A percentile compares a stretch with the other conserved stretches of the same genome.
Conservation (phyloP, 35 echinoderm and acorn worm species). For the Holothuria glaberrima region DNA sequence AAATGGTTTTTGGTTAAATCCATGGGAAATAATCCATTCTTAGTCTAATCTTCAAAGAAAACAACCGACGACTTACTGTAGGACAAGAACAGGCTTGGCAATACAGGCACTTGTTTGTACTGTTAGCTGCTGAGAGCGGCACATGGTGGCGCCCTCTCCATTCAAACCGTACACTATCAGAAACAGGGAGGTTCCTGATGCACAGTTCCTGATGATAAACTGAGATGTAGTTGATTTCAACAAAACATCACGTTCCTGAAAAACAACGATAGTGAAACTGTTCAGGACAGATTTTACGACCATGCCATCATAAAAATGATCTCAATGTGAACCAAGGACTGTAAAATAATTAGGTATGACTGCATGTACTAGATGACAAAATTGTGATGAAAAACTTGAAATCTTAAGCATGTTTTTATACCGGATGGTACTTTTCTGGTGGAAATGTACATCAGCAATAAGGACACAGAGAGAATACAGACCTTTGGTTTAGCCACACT, state of each 20-base stretch:
- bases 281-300: too few species aligned
- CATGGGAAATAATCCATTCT: too few species aligned
- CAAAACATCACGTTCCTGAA: slow-evolving; percentile 72
- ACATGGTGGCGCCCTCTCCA: slow-evolving; percentile 59
- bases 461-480: background rate
- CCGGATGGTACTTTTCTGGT: background rate
- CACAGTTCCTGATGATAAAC: slow-evolving; percentile 83
- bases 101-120: slow-evolving; percentile 68
- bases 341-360: too few species aligned
- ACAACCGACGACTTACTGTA: slow-evolving; percentile 14
- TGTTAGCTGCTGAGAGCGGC: slow-evolving; percentile 79
- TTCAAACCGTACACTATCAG: slow-evolving; percentile 67
- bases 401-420: too few species aligned
- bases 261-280: slow-evolving; percentile 1
- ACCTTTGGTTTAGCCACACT: slow-evolving; percentile 97
- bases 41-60: background rate
- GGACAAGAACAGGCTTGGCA: background rate
- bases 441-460: background rate
- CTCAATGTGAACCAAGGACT: too few species aligned
- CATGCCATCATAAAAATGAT: too few species aligned
- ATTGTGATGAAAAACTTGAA: too few species aligned
- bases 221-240: slow-evolving; percentile 64
- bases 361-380: too few species aligned
- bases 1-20: too few species aligned
- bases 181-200: slow-evolving; percentile 82